Evolutionary conservation across 1,140 invertebrate genomes (phyloP).

Genomic region (Elymnias hypermnestra): DNA sequence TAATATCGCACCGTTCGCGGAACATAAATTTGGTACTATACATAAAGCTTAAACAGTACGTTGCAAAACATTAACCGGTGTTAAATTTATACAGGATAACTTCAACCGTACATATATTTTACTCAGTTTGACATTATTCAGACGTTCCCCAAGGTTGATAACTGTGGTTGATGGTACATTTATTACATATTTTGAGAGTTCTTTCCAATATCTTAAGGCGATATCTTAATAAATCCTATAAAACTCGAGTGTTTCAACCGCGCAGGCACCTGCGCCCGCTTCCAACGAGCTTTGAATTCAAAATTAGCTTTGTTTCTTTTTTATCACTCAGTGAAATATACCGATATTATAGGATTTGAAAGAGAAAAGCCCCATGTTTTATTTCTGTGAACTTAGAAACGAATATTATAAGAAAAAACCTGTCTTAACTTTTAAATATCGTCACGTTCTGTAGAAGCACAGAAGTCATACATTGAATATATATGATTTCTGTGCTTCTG

Average conservation of each 20-base stretch:
- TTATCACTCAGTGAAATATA: slow-evolving; percentile 59
- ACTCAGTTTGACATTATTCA: slow-evolving; percentile 18
- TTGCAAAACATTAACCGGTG: slow-evolving; percentile 1
- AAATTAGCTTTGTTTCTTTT: slow-evolving; percentile 74
- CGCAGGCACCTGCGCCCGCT: slow-evolving; percentile 60
- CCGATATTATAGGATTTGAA: slow-evolving; percentile 58
- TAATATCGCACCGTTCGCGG: neutral
- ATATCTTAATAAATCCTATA: slow-evolving; percentile 74
- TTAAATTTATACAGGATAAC: neutral
- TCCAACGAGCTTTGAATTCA: slow-evolving; percentile 63
- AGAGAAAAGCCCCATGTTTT: no score
- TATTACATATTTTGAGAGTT: slow-evolving; percentile 44
- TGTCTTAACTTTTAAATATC: slow-evolving; percentile 7
- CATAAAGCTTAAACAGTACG: neutral
- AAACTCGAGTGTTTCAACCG: slow-evolving; percentile 72
- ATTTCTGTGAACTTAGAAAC: slow-evolving; percentile 11
- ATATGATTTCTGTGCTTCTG: no score
- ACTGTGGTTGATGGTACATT: slow-evolving; percentile 19
- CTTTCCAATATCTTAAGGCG: slow-evolving; percentile 56
- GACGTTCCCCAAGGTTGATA: slow-evolving; percentile 9
- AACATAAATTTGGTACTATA: slow-evolving; percentile 14
- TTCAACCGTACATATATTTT: slow-evolving; percentile 13
- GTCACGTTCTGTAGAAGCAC: slow-evolving; percentile 16
- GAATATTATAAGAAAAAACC: slow-evolving; percentile 19
- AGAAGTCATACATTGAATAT: slow-evolving; percentile 21